A percentile compares a stretch with the other conserved stretches of the same genome.
These are phyloP conservation scores for Cryptocephalus moraei DNA, from an alignment of 2,888 invertebrate genomes.

Conservation along the genomic window DNA sequence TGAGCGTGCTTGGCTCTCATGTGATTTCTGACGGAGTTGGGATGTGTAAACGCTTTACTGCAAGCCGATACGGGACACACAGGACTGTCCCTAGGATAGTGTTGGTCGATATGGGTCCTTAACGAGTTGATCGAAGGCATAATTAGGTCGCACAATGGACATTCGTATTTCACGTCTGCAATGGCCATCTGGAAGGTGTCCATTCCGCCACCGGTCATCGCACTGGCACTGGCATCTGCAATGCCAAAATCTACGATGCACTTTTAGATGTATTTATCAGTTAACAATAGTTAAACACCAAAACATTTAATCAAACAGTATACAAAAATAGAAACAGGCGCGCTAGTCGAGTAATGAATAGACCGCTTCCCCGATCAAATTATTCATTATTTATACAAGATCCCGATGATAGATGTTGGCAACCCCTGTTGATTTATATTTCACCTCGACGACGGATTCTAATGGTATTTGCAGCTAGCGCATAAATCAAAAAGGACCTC, in stretches of 20 bases:
- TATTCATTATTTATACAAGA: too few relatives aligned
- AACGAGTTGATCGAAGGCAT: slow-evolving; percentile 56
- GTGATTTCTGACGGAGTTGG: slow-evolving; percentile 79
- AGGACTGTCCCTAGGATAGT: slow-evolving; percentile 77
- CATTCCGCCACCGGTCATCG: slow-evolving; percentile 14
- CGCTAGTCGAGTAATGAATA: too few relatives aligned
- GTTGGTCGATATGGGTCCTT: slow-evolving; percentile 67
- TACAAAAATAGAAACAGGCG: too few relatives aligned
- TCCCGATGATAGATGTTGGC: too few relatives aligned
- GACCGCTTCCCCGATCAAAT: too few relatives aligned
- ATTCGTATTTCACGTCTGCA: slow-evolving; percentile 43
- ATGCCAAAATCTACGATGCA: slow-evolving; percentile 44
- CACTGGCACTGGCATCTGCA: slow-evolving; percentile 44
- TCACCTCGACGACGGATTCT: too few relatives aligned
- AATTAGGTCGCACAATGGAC: slow-evolving; percentile 63
- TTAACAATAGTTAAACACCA: too few relatives aligned
- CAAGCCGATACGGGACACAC: slow-evolving; percentile 69
- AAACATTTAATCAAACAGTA: too few relatives aligned
- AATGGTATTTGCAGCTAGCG: too few relatives aligned
- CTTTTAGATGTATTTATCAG: slow-evolving; percentile 25
- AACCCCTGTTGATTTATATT: too few relatives aligned
- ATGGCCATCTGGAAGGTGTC: slow-evolving; percentile 4
- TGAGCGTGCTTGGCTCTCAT: slow-evolving; percentile 74
- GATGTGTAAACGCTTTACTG: slow-evolving; percentile 67
- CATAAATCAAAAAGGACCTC: too few relatives aligned